phyloP scores from a whole-genome alignment of 2,797 vertebrate genomes.

The Xerus rutilus region DNA sequence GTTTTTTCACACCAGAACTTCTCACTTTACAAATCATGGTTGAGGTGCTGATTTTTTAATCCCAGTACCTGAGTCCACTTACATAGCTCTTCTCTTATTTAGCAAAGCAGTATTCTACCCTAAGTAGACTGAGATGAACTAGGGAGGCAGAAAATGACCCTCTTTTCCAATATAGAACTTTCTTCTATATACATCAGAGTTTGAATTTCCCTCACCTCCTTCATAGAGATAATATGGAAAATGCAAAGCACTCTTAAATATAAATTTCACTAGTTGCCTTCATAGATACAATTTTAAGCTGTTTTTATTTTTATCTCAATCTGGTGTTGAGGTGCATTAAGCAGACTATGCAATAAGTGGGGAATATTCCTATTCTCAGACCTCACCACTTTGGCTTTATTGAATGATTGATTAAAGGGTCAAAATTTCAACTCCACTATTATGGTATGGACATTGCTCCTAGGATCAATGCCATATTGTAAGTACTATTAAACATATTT shows the following conservation, averaged over 20 bases:
- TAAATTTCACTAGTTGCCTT: constrained; percentile 60
- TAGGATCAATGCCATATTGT: constrained; percentile 49
- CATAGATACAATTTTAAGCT: constrained; percentile 13
- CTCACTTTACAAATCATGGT: constrained; percentile 35
- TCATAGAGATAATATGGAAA: constrained; percentile 59
- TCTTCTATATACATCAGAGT: constrained; percentile 30
- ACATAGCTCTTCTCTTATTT: constrained; percentile 12
- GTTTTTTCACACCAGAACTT: constrained; percentile 51
- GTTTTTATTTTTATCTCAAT: constrained; percentile 16
- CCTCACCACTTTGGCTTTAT: constrained; percentile 29
- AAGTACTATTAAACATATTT: constrained; percentile 62
- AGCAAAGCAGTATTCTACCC: background rate
- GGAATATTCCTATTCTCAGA: constrained; percentile 45
- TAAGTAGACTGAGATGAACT: constrained; percentile 1
- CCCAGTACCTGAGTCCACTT: background rate
- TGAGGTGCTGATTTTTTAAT: background rate
- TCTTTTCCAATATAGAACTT: constrained; percentile 43
- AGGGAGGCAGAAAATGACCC: background rate
- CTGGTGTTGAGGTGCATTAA: constrained; percentile 3
- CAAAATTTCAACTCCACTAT: constrained; percentile 54
- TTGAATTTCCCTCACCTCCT: constrained; percentile 34
- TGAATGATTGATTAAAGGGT: constrained; percentile 61
- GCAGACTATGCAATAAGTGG: background rate
- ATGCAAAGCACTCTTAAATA: constrained; percentile 52
- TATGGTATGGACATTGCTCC: constrained; percentile 11